A percentile compares a stretch with the other conserved stretches of the same genome.
phyloP scores from a whole-genome alignment of 2,113 vertebrate species.

The Pan paniscus region DNA sequence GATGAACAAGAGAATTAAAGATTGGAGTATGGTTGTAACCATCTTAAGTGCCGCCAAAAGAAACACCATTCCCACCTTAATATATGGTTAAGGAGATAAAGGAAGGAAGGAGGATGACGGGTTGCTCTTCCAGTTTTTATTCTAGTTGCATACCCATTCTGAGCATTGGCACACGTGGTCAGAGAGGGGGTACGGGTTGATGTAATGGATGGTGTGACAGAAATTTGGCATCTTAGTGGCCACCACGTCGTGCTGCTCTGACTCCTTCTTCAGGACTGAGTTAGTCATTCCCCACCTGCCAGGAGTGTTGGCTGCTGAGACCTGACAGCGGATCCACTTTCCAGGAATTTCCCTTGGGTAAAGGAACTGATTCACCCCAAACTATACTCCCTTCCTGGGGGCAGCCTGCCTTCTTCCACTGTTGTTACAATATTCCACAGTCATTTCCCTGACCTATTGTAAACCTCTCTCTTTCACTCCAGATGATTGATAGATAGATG shows the following conservation, averaged over 20 bases:
- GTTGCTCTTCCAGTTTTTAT: not conserved
- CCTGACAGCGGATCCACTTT: not conserved
- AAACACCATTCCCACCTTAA: not conserved
- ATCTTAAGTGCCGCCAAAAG: not conserved
- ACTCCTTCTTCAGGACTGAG: not conserved
- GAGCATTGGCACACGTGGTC: too few relatives aligned
- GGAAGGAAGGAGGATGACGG: accelerated
- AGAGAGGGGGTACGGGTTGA: accelerated
- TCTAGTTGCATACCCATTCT: not conserved
- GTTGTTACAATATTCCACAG: not conserved
- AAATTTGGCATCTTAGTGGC: not conserved
- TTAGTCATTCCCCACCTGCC: not conserved
- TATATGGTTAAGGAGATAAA: not conserved
- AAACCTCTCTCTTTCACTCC: not conserved
- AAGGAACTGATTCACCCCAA: not conserved
- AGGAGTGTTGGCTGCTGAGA: not conserved
- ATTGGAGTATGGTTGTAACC: not conserved
- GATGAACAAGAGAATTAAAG: not conserved
- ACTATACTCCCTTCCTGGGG: not conserved
- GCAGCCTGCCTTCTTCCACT: not conserved
- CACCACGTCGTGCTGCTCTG: not conserved
- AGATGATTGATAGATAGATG: not conserved
- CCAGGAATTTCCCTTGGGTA: not conserved
- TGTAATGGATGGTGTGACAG: not conserved
- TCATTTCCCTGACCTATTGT: not conserved